phyloP scores from a whole-genome alignment of 1,140 invertebrate genomes.

The Aphelinus certus region DNA sequence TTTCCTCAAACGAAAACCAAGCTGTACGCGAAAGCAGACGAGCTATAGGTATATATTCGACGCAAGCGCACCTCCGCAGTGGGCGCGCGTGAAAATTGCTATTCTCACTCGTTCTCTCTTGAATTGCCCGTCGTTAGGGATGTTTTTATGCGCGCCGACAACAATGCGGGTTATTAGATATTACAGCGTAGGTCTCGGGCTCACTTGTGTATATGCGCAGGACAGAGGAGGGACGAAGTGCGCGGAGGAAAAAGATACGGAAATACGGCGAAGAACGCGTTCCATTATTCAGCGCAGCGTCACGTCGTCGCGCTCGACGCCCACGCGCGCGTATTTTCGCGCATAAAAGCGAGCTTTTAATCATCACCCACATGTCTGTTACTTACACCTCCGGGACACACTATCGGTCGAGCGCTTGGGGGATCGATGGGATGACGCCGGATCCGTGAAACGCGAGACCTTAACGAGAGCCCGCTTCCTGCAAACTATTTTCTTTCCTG shows the following conservation, averaged over 20 bases:
- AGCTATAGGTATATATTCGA: too few species aligned
- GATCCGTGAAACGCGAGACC: too few species aligned
- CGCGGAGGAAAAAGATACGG: not conserved
- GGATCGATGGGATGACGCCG: not conserved
- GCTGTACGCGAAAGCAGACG: too few species aligned
- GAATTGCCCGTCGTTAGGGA: not conserved
- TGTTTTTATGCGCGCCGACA: not conserved
- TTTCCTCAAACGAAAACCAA: too few species aligned
- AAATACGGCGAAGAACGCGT: not conserved
- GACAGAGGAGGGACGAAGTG: not conserved
- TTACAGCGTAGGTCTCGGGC: not conserved
- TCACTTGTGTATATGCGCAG: too few species aligned
- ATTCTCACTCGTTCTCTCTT: not conserved
- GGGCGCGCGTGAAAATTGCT: too few species aligned
- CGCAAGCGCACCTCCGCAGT: too few species aligned
- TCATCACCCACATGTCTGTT: constrained; percentile 30
- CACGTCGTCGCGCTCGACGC: not conserved
- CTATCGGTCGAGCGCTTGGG: not conserved
- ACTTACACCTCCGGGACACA: not conserved
- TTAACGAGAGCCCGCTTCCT: too few species aligned
- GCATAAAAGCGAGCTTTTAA: constrained; percentile 19
- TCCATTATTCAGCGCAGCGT: not conserved
- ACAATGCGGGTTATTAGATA: constrained; percentile 10
- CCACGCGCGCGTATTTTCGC: not conserved
- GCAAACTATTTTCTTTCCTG: too few species aligned